Percentiles rank a stretch among this genome's conserved stretches.
Evolutionary conservation across 2,888 invertebrate species (phyloP).

Genomic region (Lasioglossum calceatum): DNA sequence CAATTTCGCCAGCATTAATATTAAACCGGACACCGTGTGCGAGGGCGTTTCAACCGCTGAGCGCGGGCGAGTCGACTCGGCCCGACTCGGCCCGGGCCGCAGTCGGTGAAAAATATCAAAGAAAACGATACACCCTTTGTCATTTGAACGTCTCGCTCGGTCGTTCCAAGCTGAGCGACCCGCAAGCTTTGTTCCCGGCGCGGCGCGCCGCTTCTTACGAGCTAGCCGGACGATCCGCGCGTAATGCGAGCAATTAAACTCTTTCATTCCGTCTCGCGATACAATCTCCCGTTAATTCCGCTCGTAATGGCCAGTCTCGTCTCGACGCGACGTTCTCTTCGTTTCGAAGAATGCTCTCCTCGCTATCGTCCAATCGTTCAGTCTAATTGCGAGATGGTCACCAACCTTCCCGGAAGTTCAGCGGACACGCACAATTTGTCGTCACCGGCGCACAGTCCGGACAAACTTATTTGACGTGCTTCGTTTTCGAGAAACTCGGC

Average conservation of each 20-base stretch:
- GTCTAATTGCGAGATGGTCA: background rate
- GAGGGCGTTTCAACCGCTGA: background rate
- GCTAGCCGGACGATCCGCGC: conserved; percentile 1
- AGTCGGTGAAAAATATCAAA: conserved; percentile 33
- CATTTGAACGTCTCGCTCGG: conserved; percentile 31
- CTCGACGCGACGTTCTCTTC: background rate
- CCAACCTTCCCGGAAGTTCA: background rate
- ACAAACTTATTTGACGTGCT: too few species aligned
- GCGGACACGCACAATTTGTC: background rate
- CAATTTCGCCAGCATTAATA: conserved; percentile 60
- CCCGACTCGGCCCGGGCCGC: background rate
- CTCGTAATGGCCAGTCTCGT: conserved; percentile 13
- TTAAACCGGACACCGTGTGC: conserved; percentile 41
- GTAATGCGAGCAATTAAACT: conserved; percentile 45
- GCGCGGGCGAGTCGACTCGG: background rate
- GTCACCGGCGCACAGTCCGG: too few species aligned
- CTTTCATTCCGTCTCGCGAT: conserved; percentile 16
- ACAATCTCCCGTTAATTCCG: conserved; percentile 21
- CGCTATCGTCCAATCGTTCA: background rate
- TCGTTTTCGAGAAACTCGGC: too few species aligned
- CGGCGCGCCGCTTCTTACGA: conserved; percentile 11
- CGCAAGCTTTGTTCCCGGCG: conserved; percentile 1
- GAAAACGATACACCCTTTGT: conserved; percentile 16
- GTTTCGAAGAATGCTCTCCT: background rate
- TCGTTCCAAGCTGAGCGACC: background rate